phyloP scores from a whole-genome alignment of 2,113 vertebrate species.

The Otus sunia region DNA sequence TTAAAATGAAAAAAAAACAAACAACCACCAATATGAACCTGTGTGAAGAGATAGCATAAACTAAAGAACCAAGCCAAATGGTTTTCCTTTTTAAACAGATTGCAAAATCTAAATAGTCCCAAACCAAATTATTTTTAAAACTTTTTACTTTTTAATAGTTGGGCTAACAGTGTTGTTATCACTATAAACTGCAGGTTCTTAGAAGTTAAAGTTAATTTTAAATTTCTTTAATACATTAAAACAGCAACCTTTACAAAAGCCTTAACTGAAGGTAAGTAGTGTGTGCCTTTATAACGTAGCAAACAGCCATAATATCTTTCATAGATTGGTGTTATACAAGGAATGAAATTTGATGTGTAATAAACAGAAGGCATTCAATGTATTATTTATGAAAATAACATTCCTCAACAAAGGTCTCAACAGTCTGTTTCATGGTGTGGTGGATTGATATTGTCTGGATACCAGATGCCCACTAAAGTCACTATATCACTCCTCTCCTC shows the following conservation, averaged over 20 bases:
- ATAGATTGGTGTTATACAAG: not conserved
- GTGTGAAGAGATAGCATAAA: not conserved
- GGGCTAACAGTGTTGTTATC: not conserved
- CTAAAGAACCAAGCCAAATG: not conserved
- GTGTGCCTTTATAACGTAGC: not conserved
- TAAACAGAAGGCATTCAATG: not conserved
- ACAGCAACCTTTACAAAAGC: not conserved
- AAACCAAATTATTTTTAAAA: not conserved
- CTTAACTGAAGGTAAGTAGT: not conserved
- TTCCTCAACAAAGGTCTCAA: not conserved
- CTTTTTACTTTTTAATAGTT: not conserved
- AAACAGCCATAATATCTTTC: not conserved
- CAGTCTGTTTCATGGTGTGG: not conserved
- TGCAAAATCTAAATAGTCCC: not conserved
- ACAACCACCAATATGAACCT: not conserved
- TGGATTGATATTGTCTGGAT: not conserved
- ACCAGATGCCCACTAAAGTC: not conserved
- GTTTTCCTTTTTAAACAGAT: not conserved
- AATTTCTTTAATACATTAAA: not conserved
- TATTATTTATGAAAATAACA: not conserved
- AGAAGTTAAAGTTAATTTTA: not conserved
- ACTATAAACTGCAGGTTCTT: not conserved
- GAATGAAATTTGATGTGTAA: not conserved
- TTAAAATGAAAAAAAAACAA: not conserved
- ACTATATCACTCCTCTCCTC: not conserved